phyloP scores from a whole-genome alignment of 2,797 vertebrate species.

The Peromyscus nudipes region DNA sequence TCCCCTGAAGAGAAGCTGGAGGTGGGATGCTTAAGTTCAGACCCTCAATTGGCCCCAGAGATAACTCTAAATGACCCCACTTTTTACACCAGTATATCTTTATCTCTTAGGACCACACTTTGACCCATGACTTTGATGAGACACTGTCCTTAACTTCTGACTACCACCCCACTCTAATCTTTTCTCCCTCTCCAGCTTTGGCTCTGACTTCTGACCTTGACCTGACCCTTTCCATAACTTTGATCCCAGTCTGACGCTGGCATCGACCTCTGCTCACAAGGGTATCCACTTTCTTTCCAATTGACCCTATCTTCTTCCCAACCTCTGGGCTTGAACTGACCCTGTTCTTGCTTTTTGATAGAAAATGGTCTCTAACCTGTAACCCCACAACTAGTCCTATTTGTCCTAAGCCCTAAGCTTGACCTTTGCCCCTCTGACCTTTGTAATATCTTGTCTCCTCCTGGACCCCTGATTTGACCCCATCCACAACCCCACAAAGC shows the following conservation, averaged over 20 bases:
- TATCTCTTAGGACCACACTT: not conserved
- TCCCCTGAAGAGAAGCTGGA: slow-evolving; percentile 81
- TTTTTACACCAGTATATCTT: not conserved
- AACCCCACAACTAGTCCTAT: not conserved
- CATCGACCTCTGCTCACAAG: not conserved
- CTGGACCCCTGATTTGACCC: not conserved
- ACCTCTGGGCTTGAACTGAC: slow-evolving; percentile 9
- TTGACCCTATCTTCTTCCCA: not conserved
- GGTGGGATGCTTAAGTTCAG: not conserved
- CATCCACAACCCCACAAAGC: not conserved
- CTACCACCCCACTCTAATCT: not conserved
- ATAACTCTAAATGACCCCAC: not conserved
- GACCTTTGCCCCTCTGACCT: not conserved
- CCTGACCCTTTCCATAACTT: not conserved
- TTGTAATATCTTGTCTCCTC: not conserved
- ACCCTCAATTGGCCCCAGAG: not conserved
- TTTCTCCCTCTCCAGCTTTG: not conserved
- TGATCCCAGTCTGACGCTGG: not conserved
- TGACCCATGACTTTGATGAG: not conserved
- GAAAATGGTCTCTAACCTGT: not conserved
- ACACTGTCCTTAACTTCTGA: slow-evolving; percentile 22
- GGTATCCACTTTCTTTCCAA: not conserved
- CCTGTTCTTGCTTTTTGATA: not conserved
- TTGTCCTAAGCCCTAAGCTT: not conserved
- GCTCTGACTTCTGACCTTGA: not conserved